Evolutionary conservation across 2,888 invertebrate species (phyloP).

Genomic region (Syrista parreyssii): DNA sequence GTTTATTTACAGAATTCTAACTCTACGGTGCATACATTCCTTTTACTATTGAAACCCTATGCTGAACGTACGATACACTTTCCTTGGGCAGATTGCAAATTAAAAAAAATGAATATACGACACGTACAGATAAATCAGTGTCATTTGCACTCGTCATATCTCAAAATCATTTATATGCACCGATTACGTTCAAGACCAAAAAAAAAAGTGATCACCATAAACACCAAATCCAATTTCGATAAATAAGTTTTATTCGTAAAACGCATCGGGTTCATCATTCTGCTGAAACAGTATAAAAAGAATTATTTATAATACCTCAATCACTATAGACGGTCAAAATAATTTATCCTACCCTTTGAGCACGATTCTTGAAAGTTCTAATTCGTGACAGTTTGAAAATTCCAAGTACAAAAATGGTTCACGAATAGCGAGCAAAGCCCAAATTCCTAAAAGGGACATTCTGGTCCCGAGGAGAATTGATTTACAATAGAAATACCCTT

Average conservation of each 20-base stretch:
- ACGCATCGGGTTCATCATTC: too few species aligned
- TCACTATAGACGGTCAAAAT: neutral
- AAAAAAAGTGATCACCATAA: neutral
- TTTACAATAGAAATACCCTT: slow-evolving; percentile 55
- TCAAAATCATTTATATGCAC: too few species aligned
- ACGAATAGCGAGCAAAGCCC: neutral
- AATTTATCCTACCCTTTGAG: neutral
- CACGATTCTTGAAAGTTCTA: neutral
- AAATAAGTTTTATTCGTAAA: too few species aligned
- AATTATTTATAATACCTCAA: neutral
- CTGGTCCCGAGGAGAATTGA: slow-evolving; percentile 31
- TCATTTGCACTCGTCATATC: too few species aligned
- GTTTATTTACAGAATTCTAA: slow-evolving; percentile 19
- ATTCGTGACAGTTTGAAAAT: neutral
- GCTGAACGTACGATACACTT: neutral
- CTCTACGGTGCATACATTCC: neutral
- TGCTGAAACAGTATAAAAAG: neutral
- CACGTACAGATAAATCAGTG: neutral
- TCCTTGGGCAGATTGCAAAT: neutral
- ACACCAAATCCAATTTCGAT: neutral
- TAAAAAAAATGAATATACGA: neutral
- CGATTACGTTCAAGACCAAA: too few species aligned
- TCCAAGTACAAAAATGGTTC: neutral
- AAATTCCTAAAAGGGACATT: neutral
- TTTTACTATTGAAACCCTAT: neutral